Evolutionary conservation across 64 coral and sea anemone genomes (phyloP), one percentile per base, ranked within the genome.

Genomic region (Cladopsammia gracilis): DNA sequence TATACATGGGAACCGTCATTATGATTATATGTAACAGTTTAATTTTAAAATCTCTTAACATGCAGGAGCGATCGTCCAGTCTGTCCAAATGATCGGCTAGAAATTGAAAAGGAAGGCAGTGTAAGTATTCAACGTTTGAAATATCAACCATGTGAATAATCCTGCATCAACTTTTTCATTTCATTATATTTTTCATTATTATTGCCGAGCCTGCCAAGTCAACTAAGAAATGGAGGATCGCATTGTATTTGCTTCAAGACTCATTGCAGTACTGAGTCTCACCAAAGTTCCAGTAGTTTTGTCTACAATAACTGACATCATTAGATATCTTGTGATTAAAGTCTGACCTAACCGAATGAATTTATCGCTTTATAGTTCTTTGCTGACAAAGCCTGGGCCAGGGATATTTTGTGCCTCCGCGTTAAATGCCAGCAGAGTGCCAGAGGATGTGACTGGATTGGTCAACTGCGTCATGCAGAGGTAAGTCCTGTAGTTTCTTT

Each of bases 361-460:
- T 25, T 24, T 70, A 70, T 45, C 25, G 10, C 25, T 24, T 64
- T 77, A 48, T 77, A 93, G 91, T 93, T 86, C 53, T 93, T 68
- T 65, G 43, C 60, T 47, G 91, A 93, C 49, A 66, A 77, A 62
- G 91, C 91, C 47, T 93, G 91, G 91, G 58, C 90, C 13, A 47
- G 90, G 5, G 90, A 92, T 77, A 92, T 92, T 23, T 75, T 92
- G 43, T 86, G 65, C 18, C 62, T 93, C 25, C 91, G 83, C 3
- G 49, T 93, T 43, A 93, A 87, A 68, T 93, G 91, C 67, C 48
- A 69, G 49, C 71, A 79, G 72, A 57, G 53, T 72, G 48, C 25
- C 20, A 67, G 56, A 58, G 91, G 91, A 58, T 93, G 91, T 61
- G 83, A 78, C 8, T 93, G 91, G 91, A 86, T 49, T 43, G 91